Conservation (phyloP, 2,888 invertebrate genomes). For the Catocala sponsa region DNA sequence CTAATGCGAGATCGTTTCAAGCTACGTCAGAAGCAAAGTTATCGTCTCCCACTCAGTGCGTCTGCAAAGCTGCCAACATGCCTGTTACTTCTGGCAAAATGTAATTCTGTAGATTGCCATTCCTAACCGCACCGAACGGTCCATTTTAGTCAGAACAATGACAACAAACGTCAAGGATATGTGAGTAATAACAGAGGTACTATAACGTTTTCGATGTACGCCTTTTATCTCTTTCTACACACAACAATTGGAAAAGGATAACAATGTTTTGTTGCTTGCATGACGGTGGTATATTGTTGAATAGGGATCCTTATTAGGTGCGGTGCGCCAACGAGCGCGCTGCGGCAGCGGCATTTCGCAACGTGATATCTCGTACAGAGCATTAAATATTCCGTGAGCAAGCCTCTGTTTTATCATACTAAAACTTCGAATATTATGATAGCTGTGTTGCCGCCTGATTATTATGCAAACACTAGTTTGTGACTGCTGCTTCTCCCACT, state of each 20-base stretch:
- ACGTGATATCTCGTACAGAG: slow-evolving; percentile 32
- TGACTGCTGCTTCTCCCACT: not conserved
- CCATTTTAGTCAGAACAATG: slow-evolving; percentile 56
- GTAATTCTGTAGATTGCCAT: slow-evolving; percentile 44
- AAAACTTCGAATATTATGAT: slow-evolving; percentile 15
- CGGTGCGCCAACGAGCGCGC: slow-evolving; percentile 46
- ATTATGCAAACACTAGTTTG: not conserved
- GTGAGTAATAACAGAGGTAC: slow-evolving; percentile 46
- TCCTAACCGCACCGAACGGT: slow-evolving; percentile 37
- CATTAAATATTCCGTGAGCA: slow-evolving; percentile 28
- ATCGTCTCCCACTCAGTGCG: slow-evolving; percentile 9
- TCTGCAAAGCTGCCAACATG: slow-evolving; percentile 29
- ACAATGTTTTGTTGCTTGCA: slow-evolving; percentile 37
- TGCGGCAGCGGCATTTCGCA: slow-evolving; percentile 53
- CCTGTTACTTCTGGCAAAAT: slow-evolving; percentile 31
- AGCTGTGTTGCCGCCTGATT: too few species aligned
- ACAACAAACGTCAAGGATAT: slow-evolving; percentile 50
- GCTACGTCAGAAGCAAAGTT: slow-evolving; percentile 12
- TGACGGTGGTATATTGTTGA: slow-evolving; percentile 52
- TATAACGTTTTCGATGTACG: slow-evolving; percentile 46
- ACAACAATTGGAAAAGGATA: slow-evolving; percentile 35
- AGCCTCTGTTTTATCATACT: slow-evolving; percentile 11
- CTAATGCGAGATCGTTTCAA: too few species aligned
- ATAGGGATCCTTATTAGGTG: slow-evolving; percentile 63
- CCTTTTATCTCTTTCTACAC: slow-evolving; percentile 32